Evolutionary conservation across 2,797 vertebrate species (phyloP).

Genomic region (Dicrostonyx torquatus): DNA sequence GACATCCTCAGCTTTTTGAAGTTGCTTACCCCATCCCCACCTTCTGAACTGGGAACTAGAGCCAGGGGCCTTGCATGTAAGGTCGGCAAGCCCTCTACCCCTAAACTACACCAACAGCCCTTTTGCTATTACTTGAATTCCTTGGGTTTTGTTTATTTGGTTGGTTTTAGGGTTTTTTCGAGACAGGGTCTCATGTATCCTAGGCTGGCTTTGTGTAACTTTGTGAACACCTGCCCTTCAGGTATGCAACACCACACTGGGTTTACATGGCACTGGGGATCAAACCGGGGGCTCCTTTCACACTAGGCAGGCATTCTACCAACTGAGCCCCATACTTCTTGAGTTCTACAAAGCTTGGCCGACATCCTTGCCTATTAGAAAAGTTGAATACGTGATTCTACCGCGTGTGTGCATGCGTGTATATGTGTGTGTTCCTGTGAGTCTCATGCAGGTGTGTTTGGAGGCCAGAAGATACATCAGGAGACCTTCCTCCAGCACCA

Average conservation of each 20-base stretch:
- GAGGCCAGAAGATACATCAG: not conserved
- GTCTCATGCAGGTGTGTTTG: not conserved
- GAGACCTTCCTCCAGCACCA: not conserved
- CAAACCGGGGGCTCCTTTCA: not conserved
- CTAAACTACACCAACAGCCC: not conserved
- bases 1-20: not conserved
- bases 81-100: not conserved
- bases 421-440: not conserved
- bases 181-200: not conserved
- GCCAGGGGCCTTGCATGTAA: not conserved
- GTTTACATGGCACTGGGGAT: not conserved
- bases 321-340: not conserved
- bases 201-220: not conserved
- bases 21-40: too few species aligned
- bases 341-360: constrained; percentile 6
- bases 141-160: not conserved
- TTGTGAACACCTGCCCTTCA: not conserved
- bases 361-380: constrained; percentile 16
- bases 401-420: not conserved
- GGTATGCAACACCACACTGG: not conserved
- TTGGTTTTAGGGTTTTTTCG: not conserved
- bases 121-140: not conserved
- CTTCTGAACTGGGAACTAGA: too few species aligned
- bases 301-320: not conserved
- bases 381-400: constrained; percentile 5